Percentiles rank a stretch among this genome's conserved stretches.
phyloP scores from a whole-genome alignment of 2,888 invertebrate species.

The Pollenia labialis region DNA sequence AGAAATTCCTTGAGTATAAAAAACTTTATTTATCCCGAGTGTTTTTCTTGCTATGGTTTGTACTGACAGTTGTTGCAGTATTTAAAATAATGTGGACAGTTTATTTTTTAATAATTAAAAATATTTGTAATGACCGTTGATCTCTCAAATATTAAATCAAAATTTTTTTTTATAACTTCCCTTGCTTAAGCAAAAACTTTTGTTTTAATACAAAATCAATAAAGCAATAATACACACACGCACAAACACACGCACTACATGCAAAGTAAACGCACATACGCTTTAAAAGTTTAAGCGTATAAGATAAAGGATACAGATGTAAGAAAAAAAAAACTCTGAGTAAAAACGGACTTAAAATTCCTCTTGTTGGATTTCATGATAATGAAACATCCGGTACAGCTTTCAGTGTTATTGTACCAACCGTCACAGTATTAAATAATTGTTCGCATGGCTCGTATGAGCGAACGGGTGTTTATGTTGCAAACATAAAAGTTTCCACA shows the following conservation, averaged over 20 bases:
- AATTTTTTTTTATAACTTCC: background rate
- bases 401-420: background rate
- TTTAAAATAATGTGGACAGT: no score
- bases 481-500: slow-evolving; percentile 16
- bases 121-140: no score
- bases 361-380: slow-evolving; percentile 48
- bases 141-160: background rate
- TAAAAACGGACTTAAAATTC: slow-evolving; percentile 45
- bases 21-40: no score
- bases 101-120: no score
- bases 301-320: slow-evolving; percentile 23
- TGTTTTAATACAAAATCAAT: slow-evolving; percentile 58
- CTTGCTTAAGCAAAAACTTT: slow-evolving; percentile 16
- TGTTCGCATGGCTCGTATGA: background rate
- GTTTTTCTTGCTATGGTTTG: no score
- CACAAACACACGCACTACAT: background rate
- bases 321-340: slow-evolving; percentile 17
- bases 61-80: no score
- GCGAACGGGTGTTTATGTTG: slow-evolving; percentile 35
- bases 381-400: slow-evolving; percentile 57
- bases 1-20: no score
- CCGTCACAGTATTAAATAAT: background rate
- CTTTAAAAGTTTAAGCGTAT: background rate
- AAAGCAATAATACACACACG: slow-evolving; percentile 21
- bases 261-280: background rate